These are phyloP conservation scores for Ennomos quercinarius DNA, from an alignment of 2,888 invertebrate genomes.

Conservation along the genomic window DNA sequence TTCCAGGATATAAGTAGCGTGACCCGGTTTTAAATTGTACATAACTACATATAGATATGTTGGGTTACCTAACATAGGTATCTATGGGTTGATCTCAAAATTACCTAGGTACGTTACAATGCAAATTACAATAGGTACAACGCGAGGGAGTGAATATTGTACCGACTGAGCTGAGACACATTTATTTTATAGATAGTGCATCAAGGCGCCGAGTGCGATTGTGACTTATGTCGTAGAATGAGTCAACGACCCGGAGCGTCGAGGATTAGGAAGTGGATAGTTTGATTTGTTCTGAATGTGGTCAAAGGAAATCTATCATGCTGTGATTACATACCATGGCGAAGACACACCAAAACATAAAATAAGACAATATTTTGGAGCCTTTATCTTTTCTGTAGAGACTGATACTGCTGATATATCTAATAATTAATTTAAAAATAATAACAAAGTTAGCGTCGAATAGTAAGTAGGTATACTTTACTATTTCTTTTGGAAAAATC, in stretches of 20 bases:
- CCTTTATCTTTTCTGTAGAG: background rate
- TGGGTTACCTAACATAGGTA: no score
- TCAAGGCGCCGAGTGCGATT: conserved; percentile 65
- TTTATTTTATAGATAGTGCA: conserved; percentile 59
- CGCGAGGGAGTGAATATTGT: conserved; percentile 6
- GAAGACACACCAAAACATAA: no score
- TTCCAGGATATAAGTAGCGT: conserved; percentile 2
- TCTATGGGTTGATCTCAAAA: no score
- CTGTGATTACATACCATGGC: background rate
- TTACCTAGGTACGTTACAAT: no score
- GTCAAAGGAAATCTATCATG: conserved; percentile 47
- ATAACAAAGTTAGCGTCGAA: no score
- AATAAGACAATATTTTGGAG: no score
- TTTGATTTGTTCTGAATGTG: conserved; percentile 56
- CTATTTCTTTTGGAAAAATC: no score
- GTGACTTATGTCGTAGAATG: conserved; percentile 60
- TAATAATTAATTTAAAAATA: conserved; percentile 1
- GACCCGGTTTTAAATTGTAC: background rate
- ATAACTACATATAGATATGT: no score
- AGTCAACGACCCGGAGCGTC: conserved; percentile 72
- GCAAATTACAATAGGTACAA: conserved; percentile 4
- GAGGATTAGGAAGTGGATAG: conserved; percentile 69
- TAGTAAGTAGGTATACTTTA: no score
- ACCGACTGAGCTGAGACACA: conserved; percentile 46
- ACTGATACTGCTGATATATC: conserved; percentile 7